Percentiles rank a stretch among this genome's conserved stretches.
Conservation (phyloP, 2,113 vertebrate genomes). For the Lamprologus speciosus region DNA sequence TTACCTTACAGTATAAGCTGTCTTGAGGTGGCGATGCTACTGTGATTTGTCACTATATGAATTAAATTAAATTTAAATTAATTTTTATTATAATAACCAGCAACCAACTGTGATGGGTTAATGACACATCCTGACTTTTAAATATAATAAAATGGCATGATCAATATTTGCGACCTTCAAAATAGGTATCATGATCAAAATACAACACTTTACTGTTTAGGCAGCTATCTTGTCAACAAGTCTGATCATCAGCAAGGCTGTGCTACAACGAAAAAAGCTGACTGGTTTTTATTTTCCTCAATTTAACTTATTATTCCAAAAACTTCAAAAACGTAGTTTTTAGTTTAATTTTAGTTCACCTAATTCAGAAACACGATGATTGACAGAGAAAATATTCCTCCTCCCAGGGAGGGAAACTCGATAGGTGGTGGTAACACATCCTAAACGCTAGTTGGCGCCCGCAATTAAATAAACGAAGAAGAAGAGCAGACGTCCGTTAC, state of each 20-base stretch:
- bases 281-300: neutral
- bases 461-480: neutral
- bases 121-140: fast-evolving
- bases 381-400: neutral
- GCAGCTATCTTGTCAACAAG: neutral
- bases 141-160: neutral
- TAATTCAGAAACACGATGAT: neutral
- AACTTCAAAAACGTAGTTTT: fast-evolving
- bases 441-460: neutral
- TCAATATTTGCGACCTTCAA: neutral
- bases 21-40: neutral
- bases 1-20: neutral
- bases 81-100: neutral
- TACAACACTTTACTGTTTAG: neutral
- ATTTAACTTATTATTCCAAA: neutral
- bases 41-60: neutral
- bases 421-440: neutral
- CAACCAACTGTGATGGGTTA: neutral
- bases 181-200: neutral
- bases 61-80: neutral
- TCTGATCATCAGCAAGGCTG: neutral
- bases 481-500: neutral
- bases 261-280: fast-evolving
- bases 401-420: fast-evolving
- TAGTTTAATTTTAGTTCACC: neutral